These are phyloP conservation scores for Ornithoptera alexandrae DNA, from an alignment of 2,888 invertebrate species.

Conservation along the genomic window DNA sequence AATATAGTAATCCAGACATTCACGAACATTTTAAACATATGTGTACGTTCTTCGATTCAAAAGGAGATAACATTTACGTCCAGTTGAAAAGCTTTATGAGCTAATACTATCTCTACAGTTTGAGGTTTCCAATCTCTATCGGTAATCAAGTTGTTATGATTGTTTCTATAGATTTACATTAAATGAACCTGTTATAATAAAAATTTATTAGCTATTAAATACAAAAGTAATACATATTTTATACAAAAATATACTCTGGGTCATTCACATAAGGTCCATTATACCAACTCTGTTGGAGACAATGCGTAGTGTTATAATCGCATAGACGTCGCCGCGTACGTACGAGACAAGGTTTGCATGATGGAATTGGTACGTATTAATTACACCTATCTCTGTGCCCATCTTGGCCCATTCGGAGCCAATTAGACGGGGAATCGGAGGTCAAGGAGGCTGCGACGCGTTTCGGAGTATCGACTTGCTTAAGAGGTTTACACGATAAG, in stretches of 20 bases:
- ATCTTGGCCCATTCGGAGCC: slow-evolving; percentile 54
- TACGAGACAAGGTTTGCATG: slow-evolving; percentile 26
- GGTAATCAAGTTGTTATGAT: not conserved
- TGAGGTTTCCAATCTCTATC: too few species aligned
- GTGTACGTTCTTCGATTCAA: too few species aligned
- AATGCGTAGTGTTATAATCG: slow-evolving; percentile 17
- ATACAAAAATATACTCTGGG: slow-evolving; percentile 3
- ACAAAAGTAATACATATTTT: not conserved
- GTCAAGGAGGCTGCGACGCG: slow-evolving; percentile 27
- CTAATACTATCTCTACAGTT: too few species aligned
- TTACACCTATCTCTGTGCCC: slow-evolving; percentile 47
- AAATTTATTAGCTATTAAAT: not conserved
- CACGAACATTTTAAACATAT: too few species aligned
- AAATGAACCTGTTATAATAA: not conserved
- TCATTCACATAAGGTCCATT: not conserved
- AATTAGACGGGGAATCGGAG: slow-evolving; percentile 51
- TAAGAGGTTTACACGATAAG: slow-evolving; percentile 18
- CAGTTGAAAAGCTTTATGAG: too few species aligned
- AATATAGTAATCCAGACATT: too few species aligned
- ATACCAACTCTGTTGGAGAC: not conserved
- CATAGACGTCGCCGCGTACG: slow-evolving; percentile 7
- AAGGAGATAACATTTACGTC: too few species aligned
- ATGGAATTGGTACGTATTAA: slow-evolving; percentile 35
- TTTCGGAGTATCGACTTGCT: slow-evolving; percentile 28
- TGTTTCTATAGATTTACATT: not conserved